Base-by-base conservation (phyloP, 2,888 invertebrate genomes). In the Plusia festucae region DNA sequence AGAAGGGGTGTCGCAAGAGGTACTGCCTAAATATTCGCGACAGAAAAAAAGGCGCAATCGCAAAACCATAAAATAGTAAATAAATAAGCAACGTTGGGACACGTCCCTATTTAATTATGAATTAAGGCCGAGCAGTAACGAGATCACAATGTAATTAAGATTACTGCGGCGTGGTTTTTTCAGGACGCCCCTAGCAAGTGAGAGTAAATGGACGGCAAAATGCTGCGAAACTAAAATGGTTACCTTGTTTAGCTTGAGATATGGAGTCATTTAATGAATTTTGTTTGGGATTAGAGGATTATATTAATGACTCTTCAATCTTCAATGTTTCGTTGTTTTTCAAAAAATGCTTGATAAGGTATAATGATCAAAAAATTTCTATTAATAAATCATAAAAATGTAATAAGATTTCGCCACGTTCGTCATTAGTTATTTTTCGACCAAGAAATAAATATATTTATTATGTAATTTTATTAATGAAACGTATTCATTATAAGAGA, bases 81-180 rank as follows among this genome's bases (percentile, higher is more conserved):
- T 92, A 93, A 94, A 94, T 93, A 93, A 93, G 88, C 88, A 88
- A 83, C 83, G 83, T 84, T 85, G 90, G 90, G 93, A 91, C 92
- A 91, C 88, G 91, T 90, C 90, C 90, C 92, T 93, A 91, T 93
- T 95, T 94, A 94, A 94, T 94, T 94, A 94, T 94, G 93, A 94
- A 94, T 93, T 93, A 94, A 90, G 91, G 91, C 86, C 89, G 87
- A 84, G 87, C 90, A 87, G 93, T 93, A 94, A 94, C 91, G 92
- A 93, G 94, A 94, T 94, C 94, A 92, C 93, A 93, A 91, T 91
- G 91, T 93, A 94, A 94, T 94, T 93, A 94, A 94, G 94, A 94
- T 94, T 94, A 94, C 93, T 92, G 92, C 88, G 91, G 87, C 84
- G 85, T 85, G 90, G 85, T 91, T 93, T 93, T 91, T 93, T 90